Evolutionary conservation across 2,888 invertebrate species (phyloP).

Genomic region (Andrena flavipes): DNA sequence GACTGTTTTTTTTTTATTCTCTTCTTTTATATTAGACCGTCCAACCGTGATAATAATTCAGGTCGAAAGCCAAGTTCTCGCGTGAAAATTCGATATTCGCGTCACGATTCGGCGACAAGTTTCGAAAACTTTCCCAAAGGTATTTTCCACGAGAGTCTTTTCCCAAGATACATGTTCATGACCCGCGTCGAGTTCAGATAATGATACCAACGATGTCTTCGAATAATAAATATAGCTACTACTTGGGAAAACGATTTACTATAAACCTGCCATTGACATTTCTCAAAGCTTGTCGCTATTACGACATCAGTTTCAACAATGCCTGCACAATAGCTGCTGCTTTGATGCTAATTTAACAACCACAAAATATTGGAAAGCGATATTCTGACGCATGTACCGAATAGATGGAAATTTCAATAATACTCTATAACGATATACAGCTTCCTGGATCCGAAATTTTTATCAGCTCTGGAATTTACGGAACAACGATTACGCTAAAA

Average conservation of each 20-base stretch:
- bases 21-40: slow-evolving; percentile 39
- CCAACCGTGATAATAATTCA: slow-evolving; percentile 70
- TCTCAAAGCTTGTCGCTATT: not conserved
- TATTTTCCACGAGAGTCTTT: slow-evolving; percentile 58
- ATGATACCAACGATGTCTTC: slow-evolving; percentile 67
- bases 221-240: slow-evolving; percentile 73
- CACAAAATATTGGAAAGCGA: not conserved
- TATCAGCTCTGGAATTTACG: too few species aligned
- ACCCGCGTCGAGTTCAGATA: slow-evolving; percentile 69
- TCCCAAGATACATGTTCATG: slow-evolving; percentile 51
- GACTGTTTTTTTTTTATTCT: slow-evolving; percentile 45
- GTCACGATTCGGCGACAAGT: slow-evolving; percentile 74
- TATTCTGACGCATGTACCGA: too few species aligned
- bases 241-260: not conserved
- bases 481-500: not conserved
- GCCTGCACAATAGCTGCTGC: not conserved
- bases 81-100: slow-evolving; percentile 76
- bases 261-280: not conserved
- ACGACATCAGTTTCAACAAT: not conserved
- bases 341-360: not conserved
- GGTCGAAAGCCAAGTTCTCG: slow-evolving; percentile 63
- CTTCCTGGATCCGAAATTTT: too few species aligned
- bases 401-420: too few species aligned
- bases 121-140: slow-evolving; percentile 66
- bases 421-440: too few species aligned